Conservation (phyloP, 1,140 invertebrate genomes). For the Hypsibius dujardini region DNA sequence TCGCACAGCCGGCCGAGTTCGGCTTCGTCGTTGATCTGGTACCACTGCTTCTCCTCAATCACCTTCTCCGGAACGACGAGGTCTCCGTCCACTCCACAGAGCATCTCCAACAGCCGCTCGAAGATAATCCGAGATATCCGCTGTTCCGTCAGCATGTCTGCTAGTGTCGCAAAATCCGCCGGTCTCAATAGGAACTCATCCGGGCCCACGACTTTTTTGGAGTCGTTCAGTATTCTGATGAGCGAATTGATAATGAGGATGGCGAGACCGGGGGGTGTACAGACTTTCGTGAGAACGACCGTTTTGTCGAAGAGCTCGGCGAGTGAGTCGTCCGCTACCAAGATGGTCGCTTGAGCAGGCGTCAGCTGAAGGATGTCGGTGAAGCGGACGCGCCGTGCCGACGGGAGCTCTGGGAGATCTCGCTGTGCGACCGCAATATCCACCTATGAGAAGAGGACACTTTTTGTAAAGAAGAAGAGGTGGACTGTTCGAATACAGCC, state of each 20-base stretch:
- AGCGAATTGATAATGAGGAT: constrained; percentile 41
- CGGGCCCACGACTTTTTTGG: constrained; percentile 14
- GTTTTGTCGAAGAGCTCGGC: constrained; percentile 39
- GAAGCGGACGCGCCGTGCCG: constrained; percentile 20
- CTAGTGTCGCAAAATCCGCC: constrained; percentile 19
- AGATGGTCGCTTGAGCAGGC: background rate
- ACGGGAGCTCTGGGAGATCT: constrained; percentile 30
- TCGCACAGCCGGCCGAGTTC: no score
- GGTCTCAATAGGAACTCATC: constrained; percentile 13
- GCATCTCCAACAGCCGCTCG: no score
- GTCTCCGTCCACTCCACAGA: no score
- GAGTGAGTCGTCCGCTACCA: constrained; percentile 36
- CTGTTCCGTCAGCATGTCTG: constrained; percentile 3
- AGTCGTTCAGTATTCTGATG: constrained; percentile 18
- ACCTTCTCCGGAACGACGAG: no score
- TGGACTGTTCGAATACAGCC: no score
- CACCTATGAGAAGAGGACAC: no score
- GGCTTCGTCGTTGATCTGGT: no score
- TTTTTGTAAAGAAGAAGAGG: no score
- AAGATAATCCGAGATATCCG: no score
- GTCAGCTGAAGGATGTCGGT: constrained; percentile 30
- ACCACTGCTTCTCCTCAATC: no score
- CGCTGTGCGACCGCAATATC: constrained; percentile 25
- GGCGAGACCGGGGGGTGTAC: constrained; percentile 37
- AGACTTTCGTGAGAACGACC: constrained; percentile 42